Conservation (phyloP, 2,888 invertebrate genomes). For the Lithophane ornitopus region DNA sequence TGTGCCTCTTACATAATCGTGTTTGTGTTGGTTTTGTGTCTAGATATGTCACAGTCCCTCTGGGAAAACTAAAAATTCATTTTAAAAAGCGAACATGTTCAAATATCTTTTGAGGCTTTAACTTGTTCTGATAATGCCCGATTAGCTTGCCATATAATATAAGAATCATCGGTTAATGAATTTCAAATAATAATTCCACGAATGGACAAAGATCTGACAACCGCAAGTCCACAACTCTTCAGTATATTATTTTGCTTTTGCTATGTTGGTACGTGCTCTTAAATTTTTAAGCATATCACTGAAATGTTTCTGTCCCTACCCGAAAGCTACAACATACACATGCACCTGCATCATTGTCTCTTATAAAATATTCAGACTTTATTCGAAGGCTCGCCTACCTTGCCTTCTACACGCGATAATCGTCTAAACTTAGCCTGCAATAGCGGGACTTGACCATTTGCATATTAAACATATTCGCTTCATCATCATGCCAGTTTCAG, state of each 20-base stretch:
- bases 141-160: not conserved
- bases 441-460: conserved; percentile 52
- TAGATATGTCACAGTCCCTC: not conserved
- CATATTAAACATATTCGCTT: conserved; percentile 50
- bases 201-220: not conserved
- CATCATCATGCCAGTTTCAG: conserved; percentile 28
- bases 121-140: not conserved
- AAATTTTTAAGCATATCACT: conserved; percentile 13
- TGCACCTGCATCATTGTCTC: conserved; percentile 54
- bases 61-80: conserved; percentile 5
- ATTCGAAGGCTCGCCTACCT: conserved; percentile 44
- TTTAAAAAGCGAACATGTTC: not conserved
- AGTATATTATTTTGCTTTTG: not conserved
- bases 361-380: conserved; percentile 66
- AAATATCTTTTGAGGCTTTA: not conserved
- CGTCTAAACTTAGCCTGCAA: conserved; percentile 52
- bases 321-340: conserved; percentile 25
- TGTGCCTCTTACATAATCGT: conserved; percentile 22
- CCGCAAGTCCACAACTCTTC: not conserved
- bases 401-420: conserved; percentile 47
- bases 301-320: conserved; percentile 13
- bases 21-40: not conserved
- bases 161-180: not conserved
- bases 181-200: not conserved
- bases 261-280: conserved; percentile 9